Evolutionary conservation across 2,888 invertebrate genomes (phyloP), one percentile per base, ranked within the genome.

Genomic region (Coelinius sp.): DNA sequence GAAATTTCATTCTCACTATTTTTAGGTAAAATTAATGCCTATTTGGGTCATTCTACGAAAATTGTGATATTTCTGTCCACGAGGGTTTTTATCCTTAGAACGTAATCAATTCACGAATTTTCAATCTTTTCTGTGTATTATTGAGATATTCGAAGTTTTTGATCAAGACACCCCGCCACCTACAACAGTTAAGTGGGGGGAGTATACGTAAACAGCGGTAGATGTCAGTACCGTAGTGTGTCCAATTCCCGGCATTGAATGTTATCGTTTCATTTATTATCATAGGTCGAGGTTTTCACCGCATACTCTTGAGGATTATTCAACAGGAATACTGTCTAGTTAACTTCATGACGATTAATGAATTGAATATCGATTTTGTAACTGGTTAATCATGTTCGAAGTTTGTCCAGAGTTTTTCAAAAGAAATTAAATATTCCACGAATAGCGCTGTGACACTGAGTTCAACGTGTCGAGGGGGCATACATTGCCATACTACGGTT

Each of bases 251-350:
- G 14, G n/a, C 17, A 14, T 46, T 46, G 1, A 5, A 46, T 6
- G 6, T 46, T 14, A 1, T 6, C 14, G 14, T 5, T 14, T 46
- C 5, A 53, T 52, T 67, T 49, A 52, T 10, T 53, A 31, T 22
- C 2, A 59, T 41, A 25, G 44, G 1, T 59, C 27, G 31, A 14
- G 3, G 41, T 4, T 22, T 59, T 38, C 22, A 38, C 10, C 35
- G 41, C 38, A 38, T 35, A 56, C 53, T 35, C 53, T 38, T 68
- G 35, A 56, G 38, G n/a, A 35, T 24, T 56, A 68, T 17, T 25
- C 7, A 17, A 53, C 38, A 68, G 6, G 56, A 24, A 14, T 38
- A 44, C 24, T 7, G 27, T 7, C 27, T 7, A 3, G 27, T 27
- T 27, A 27, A 27, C 27, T 27, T 27, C 27, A 27, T 7, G 7